Evolutionary conservation across 2,113 vertebrate species (phyloP).

Genomic region (Merops nubicus): DNA sequence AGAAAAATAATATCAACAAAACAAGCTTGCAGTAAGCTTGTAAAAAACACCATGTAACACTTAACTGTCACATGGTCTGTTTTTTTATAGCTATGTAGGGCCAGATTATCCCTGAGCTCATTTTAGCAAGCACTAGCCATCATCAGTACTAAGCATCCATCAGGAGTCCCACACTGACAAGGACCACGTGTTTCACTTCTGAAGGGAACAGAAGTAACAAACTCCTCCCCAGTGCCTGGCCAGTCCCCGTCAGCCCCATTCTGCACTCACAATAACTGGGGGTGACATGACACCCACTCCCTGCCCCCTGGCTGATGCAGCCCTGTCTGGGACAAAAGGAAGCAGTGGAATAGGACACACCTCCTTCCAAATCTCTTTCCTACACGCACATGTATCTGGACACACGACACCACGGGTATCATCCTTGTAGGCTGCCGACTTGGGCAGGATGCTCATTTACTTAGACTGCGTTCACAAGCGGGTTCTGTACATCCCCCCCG

Average conservation of each 20-base stretch:
- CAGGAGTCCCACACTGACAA: background rate
- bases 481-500: background rate
- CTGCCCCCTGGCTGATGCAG: background rate
- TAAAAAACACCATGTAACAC: background rate
- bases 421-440: background rate
- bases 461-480: background rate
- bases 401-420: background rate
- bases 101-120: background rate
- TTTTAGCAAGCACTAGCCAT: background rate
- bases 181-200: background rate
- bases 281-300: background rate
- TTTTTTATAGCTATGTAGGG: background rate
- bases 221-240: too few species aligned
- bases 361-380: background rate
- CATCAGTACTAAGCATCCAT: background rate
- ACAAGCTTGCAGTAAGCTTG: background rate
- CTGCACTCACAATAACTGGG: background rate
- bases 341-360: background rate
- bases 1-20: background rate
- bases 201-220: background rate
- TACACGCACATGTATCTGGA: background rate
- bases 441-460: background rate
- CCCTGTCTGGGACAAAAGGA: background rate
- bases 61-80: background rate
- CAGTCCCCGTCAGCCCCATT: fast-evolving